Percentiles rank a stretch among this genome's conserved stretches.
Evolutionary conservation across 1,140 invertebrate species (phyloP).

Genomic region (Bombus difficillimus): DNA sequence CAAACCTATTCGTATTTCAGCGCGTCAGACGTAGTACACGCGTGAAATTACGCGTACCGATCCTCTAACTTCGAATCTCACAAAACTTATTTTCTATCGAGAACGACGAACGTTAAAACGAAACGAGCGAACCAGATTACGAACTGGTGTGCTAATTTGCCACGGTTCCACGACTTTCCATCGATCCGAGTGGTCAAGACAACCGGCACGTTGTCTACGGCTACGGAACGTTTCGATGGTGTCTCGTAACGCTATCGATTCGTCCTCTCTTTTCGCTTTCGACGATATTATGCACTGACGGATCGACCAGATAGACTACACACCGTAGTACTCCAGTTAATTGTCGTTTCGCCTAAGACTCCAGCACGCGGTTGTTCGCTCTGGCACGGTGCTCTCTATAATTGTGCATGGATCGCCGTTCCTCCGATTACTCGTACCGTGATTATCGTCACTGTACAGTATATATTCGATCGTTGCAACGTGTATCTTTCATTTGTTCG

Average conservation of each 20-base stretch:
- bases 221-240: too few relatives aligned
- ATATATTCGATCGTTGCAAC: not conserved
- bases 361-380: not conserved
- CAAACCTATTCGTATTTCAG: not conserved
- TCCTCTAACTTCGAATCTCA: accelerated
- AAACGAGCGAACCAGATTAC: not conserved
- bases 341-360: not conserved
- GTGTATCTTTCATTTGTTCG: not conserved
- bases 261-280: not conserved
- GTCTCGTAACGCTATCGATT: too few relatives aligned
- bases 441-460: too few relatives aligned
- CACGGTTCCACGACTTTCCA: not conserved
- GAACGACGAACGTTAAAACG: not conserved
- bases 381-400: too few relatives aligned
- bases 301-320: not conserved
- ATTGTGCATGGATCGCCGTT: not conserved
- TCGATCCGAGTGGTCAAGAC: not conserved
- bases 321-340: not conserved
- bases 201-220: not conserved
- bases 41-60: not conserved
- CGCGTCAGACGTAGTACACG: not conserved
- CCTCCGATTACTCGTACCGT: not conserved
- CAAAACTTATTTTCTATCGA: not conserved
- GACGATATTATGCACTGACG: not conserved
- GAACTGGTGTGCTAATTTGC: not conserved